These are phyloP conservation scores for Muricea muricata DNA, from an alignment of 92 coral and sea anemone genomes.

Conservation along the genomic window DNA sequence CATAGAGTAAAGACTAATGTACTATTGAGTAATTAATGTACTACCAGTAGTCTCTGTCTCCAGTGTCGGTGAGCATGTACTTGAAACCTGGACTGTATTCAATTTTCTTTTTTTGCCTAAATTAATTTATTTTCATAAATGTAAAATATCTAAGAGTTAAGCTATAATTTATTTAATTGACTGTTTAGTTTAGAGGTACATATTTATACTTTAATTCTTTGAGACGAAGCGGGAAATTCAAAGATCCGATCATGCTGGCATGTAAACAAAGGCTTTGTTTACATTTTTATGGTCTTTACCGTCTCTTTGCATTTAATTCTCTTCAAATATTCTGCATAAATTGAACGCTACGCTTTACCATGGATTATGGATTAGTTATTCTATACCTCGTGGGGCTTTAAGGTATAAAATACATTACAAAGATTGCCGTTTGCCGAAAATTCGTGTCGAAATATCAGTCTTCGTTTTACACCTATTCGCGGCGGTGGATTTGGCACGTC, in stretches of 20 bases:
- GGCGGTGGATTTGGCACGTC: slow-evolving; percentile 20
- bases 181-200: neutral
- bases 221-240: slow-evolving; percentile 1
- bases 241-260: neutral
- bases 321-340: neutral
- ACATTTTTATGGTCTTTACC: neutral
- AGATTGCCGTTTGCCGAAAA: neutral
- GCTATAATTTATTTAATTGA: neutral
- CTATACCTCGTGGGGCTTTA: too few relatives aligned
- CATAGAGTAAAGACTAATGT: neutral
- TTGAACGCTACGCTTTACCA: neutral
- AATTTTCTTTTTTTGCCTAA: slow-evolving; percentile 7
- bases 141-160: neutral
- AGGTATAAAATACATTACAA: neutral
- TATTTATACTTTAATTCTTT: neutral
- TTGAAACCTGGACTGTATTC: neutral
- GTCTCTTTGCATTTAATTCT: neutral
- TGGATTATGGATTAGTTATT: neutral
- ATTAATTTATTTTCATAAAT: neutral
- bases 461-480: slow-evolving; percentile 9
- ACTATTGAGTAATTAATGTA: neutral
- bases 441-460: neutral
- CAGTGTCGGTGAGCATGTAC: neutral
- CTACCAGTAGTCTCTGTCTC: neutral
- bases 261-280: slow-evolving; percentile 1